These are phyloP conservation scores for Pangasianodon hypophthalmus DNA, from an alignment of 2,113 vertebrate species.

Conservation along the genomic window DNA sequence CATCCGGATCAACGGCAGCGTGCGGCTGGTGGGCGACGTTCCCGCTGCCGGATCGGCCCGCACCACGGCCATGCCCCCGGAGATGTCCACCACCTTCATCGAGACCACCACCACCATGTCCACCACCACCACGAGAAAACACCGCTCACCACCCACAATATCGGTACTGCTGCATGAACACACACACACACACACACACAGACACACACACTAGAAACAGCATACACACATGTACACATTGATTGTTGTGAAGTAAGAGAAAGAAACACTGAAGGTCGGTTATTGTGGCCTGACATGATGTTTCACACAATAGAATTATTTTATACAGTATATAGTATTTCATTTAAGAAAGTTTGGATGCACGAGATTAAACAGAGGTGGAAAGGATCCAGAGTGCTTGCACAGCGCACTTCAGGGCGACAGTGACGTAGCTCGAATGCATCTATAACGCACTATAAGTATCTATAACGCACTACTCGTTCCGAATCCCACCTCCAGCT, in stretches of 20 bases:
- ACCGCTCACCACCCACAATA: slow-evolving; percentile 89
- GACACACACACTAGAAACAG: background rate
- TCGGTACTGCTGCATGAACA: slow-evolving; percentile 73
- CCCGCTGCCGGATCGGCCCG: slow-evolving; percentile 86
- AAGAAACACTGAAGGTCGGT: background rate
- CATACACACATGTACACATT: background rate
- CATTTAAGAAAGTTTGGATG: background rate
- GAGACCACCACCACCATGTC: slow-evolving; percentile 98
- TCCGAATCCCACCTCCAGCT: background rate
- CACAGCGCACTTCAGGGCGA: background rate
- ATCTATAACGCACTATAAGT: background rate
- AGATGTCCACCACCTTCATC: slow-evolving; percentile 95
- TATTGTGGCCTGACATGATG: background rate
- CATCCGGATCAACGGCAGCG: slow-evolving; percentile 94
- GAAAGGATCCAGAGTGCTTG: background rate
- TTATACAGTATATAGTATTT: background rate
- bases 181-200: background rate
- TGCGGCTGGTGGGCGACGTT: slow-evolving; percentile 91
- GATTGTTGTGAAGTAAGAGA: background rate
- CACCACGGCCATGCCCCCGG: slow-evolving; percentile 87
- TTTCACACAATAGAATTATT: background rate
- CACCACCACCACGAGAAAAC: slow-evolving; percentile 94
- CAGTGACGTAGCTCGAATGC: no score
- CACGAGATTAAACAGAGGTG: no score
- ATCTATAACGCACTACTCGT: background rate